Base-by-base conservation (phyloP, 2,113 vertebrate genomes). In the Ciconia stormi region DNA sequence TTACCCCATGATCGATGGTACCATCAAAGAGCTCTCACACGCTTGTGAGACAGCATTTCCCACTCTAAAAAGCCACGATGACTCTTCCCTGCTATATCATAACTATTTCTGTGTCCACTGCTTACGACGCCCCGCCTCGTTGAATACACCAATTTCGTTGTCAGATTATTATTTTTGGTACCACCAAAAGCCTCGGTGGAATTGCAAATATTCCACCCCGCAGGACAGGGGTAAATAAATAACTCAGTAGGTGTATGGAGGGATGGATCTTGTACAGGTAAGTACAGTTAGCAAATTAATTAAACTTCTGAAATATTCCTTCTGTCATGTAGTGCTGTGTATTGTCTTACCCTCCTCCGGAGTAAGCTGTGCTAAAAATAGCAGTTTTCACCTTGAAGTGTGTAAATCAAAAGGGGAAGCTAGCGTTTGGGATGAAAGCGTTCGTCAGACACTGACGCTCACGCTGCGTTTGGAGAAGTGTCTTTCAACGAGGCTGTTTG, bases 321-420 rank as follows among this genome's bases (percentile, higher is more conserved):
- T 25, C 7, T 10, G 67, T 71, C 36, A 42, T 0, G 0, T 40
- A 46, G 22, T 23, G 58, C 16, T 59, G 44, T 0, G 0, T 26
- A 5, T 88, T 26, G 22, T 71, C 58, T 49, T 50, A 44, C 38
- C 36, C 46, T 76, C 38, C 49, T 69, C n/a, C n/a, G 25, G 55
- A 94, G 79, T 0, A 87, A 47, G 44, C 56, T 65, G 67, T 18
- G 38, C 29, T 82, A 76, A 89, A 74, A 81, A 29, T 32, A 74
- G 38, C 23, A 38, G 10, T 74, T 91, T 92, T 91, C 36, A 36
- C 38, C 72, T 83, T 67, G 40, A 76, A 70, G 47, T n/a, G 11
- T 72, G 81, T 34, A 17, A 76, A 74, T 32, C 23, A 80, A 78
- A 89, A 89, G 58, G 25, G 0, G 0, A 49, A 50, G 63, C 32